Base-by-base conservation (phyloP, 2,797 vertebrate species). In the Sus cebifrons region DNA sequence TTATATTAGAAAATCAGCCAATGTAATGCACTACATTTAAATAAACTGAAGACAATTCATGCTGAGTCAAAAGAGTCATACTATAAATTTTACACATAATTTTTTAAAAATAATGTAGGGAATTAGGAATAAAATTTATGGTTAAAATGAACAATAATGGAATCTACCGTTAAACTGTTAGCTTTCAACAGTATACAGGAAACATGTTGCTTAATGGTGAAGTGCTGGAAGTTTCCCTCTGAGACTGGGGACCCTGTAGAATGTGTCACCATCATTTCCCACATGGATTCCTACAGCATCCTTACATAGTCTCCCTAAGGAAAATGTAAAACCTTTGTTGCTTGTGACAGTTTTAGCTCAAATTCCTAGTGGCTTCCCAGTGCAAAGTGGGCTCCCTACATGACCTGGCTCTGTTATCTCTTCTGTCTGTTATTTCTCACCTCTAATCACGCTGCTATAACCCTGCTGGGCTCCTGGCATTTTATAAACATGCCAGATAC, bases 1-100 rank as follows among this genome's bases (percentile, higher is more conserved):
- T 68, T 82, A 67, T 29, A 82, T 62, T 86, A 49, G 27, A 78
- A 88, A 94, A 54, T 74, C 56, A 88, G 52, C 67, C 27, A 81
- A 3, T 11, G 0, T 73, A 86, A 96, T 88, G 79, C 9, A 83
- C 54, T 56, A 56, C 10, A 68, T 36, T 79, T 58, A 73, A 70
- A n/a, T 86, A 77, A 91, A 17, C 56, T 58, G 73, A 84, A 92
- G 64, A 75, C 18, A 49, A 91, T n/a, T 23, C 8, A 36, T n/a
- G 32, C 1, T 1, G 32, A 92, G 7, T 74, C 29, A 70, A 58
- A 95, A 84, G 78, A 85, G 44, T 16, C 1, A 13, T 78, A 29
- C 62, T 77, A 88, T 62, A 71, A 86, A 75, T 20, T 75, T 75
- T 88, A 20, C 2, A 90, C 0, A 27, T 52, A 29, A 29, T 74